These are phyloP conservation scores for Nephrotoma appendiculata DNA, from an alignment of 2,888 invertebrate species.

Conservation along the genomic window DNA sequence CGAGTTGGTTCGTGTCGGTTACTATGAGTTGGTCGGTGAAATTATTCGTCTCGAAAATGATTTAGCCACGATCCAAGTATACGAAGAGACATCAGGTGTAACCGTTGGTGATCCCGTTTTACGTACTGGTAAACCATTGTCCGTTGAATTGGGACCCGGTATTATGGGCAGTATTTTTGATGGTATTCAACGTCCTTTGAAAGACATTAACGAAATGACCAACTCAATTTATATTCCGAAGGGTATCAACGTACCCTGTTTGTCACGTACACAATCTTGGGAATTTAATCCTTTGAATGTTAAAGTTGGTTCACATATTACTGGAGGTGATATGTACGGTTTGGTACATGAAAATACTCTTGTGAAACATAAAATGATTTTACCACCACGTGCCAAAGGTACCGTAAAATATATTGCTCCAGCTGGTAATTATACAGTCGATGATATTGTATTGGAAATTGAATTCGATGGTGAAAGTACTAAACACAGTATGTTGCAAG, in stretches of 20 bases:
- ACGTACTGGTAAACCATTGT: conserved; percentile 95
- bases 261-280: conserved; percentile 72
- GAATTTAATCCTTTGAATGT: conserved; percentile 80
- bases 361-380: conserved; percentile 91
- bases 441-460: conserved; percentile 91
- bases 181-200: conserved; percentile 97
- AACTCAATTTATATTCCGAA: conserved; percentile 99
- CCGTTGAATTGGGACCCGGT: conserved; percentile 97
- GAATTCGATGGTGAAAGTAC: conserved; percentile 95
- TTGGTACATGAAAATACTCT: conserved; percentile 94
- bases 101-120: conserved; percentile 99
- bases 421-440: conserved; percentile 84
- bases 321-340: conserved; percentile 95
- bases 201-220: conserved; percentile 88
- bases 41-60: conserved; percentile 99
- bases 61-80: conserved; percentile 99
- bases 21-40: conserved; percentile 96
- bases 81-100: conserved; percentile 93
- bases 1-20: conserved; percentile 97
- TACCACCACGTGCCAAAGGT: conserved; percentile 90
- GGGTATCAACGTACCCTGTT: conserved; percentile 88
- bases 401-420: conserved; percentile 93
- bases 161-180: conserved; percentile 99
- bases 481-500: conserved; percentile 92
- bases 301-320: conserved; percentile 93